phyloP scores from a whole-genome alignment of 1,140 invertebrate genomes.

The Drosophila navojoa region DNA sequence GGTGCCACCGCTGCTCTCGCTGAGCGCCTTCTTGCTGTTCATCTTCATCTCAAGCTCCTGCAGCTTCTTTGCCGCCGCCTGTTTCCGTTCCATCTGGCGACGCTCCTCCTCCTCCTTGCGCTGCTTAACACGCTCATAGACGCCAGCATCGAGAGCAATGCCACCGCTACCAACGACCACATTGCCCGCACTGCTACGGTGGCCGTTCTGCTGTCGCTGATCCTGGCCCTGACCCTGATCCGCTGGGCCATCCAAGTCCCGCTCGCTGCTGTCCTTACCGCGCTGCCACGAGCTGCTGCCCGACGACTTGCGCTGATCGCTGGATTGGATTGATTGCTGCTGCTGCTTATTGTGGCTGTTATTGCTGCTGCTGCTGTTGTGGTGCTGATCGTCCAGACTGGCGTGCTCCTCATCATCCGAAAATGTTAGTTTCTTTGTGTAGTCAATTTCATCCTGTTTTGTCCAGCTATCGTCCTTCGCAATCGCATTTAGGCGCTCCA shows the following conservation, averaged over 20 bases:
- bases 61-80: conserved; percentile 87
- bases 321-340: conserved; percentile 32
- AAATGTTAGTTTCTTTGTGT: conserved; percentile 96
- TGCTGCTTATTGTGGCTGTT: conserved; percentile 31
- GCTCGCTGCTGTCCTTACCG: conserved; percentile 82
- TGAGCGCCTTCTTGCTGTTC: conserved; percentile 84
- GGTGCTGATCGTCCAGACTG: conserved; percentile 83
- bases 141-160: conserved; percentile 75
- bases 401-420: conserved; percentile 92
- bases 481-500: conserved; percentile 96
- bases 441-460: conserved; percentile 96
- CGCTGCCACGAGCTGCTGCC: conserved; percentile 61
- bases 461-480: conserved; percentile 95
- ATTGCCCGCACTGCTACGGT: conserved; percentile 70
- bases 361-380: conserved; percentile 33
- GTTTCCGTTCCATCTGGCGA: conserved; percentile 86
- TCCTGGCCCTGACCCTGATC: conserved; percentile 50
- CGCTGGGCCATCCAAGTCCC: conserved; percentile 71
- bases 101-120: conserved; percentile 90
- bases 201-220: conserved; percentile 81
- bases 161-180: conserved; percentile 51
- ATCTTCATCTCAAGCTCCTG: conserved; percentile 88
- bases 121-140: conserved; percentile 87
- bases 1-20: conserved; percentile 56
- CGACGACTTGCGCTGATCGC: conserved; percentile 60